A percentile compares a stretch with the other conserved stretches of the same genome.
These are phyloP conservation scores for Amaurobius ferox DNA, from an alignment of 2,888 invertebrate genomes.

Conservation along the genomic window DNA sequence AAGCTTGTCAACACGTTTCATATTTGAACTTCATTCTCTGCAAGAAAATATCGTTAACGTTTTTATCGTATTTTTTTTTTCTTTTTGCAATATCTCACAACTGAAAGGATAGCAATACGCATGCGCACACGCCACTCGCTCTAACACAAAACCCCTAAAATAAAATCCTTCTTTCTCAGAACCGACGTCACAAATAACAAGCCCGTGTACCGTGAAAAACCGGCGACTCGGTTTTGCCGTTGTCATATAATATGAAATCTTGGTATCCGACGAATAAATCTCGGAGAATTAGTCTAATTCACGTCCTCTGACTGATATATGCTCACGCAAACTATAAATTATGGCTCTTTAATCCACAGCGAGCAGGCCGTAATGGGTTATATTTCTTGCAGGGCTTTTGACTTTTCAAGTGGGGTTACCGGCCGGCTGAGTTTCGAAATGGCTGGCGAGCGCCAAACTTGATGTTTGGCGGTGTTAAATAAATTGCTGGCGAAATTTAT, in stretches of 20 bases:
- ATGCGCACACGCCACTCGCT: conserved; percentile 52
- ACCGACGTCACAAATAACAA: conserved; percentile 65
- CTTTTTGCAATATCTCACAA: background rate
- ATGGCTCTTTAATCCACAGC: conserved; percentile 68
- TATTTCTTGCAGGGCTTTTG: conserved; percentile 70
- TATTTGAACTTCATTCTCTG: no score
- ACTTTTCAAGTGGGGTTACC: conserved; percentile 69
- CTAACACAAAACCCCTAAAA: conserved; percentile 12
- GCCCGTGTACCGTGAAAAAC: conserved; percentile 67
- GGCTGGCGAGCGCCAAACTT: conserved; percentile 47
- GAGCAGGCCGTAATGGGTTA: conserved; percentile 68
- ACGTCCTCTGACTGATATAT: conserved; percentile 69
- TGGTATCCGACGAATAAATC: conserved; percentile 67
- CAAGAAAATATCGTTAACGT: no score
- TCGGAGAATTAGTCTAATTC: conserved; percentile 71
- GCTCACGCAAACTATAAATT: conserved; percentile 70
- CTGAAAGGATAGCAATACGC: conserved; percentile 17
- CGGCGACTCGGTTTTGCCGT: conserved; percentile 57
- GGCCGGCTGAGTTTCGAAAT: conserved; percentile 49
- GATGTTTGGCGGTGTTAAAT: conserved; percentile 5
- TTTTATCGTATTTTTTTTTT: no score
- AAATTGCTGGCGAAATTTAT: no score
- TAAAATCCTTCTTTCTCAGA: conserved; percentile 35
- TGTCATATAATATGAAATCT: conserved; percentile 71
- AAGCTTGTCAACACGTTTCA: no score